Conservation (phyloP, 64 coral and sea anemone species). For the Actinia tenebrosa region DNA sequence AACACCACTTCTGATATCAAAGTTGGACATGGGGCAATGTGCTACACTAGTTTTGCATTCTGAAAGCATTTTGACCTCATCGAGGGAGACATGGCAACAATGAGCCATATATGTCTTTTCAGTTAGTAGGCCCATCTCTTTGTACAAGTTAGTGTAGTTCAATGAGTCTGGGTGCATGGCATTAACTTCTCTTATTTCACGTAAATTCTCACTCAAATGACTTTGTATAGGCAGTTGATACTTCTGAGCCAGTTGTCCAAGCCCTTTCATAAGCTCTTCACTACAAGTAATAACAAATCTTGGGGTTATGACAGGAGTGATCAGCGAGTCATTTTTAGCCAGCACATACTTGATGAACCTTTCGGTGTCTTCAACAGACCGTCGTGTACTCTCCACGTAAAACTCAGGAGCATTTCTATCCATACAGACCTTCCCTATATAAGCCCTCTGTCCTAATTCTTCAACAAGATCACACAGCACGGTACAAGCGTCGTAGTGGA, state of each 20-base stretch:
- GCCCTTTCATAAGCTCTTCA: conserved; percentile 30
- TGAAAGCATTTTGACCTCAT: conserved; percentile 48
- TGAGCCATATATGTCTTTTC: conserved; percentile 76
- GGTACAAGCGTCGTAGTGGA: conserved; percentile 64
- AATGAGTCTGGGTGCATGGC: conserved; percentile 7
- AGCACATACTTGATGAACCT: conserved; percentile 35
- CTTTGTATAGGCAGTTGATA: conserved; percentile 55
- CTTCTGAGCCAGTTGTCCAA: conserved; percentile 36
- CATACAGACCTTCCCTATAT: conserved; percentile 88
- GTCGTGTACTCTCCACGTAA: conserved; percentile 66
- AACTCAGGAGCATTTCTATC: conserved; percentile 80
- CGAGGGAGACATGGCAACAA: conserved; percentile 55
- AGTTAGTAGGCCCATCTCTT: conserved; percentile 46
- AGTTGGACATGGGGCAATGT: conserved; percentile 82
- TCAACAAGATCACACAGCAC: conserved; percentile 23
- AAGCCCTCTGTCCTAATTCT: conserved; percentile 79
- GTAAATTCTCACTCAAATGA: conserved; percentile 51
- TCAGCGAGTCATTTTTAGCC: conserved; percentile 7
- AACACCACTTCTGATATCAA: conserved; percentile 75
- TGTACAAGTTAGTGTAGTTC: conserved; percentile 57
- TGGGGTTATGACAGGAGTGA: conserved; percentile 65
- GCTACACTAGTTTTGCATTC: conserved; percentile 41
- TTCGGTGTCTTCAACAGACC: conserved; percentile 64
- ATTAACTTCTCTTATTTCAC: conserved; percentile 30
- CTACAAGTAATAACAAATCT: conserved; percentile 46